These are phyloP conservation scores for Phrixothrix hirtus DNA, from an alignment of 2,888 invertebrate species.

Conservation along the genomic window DNA sequence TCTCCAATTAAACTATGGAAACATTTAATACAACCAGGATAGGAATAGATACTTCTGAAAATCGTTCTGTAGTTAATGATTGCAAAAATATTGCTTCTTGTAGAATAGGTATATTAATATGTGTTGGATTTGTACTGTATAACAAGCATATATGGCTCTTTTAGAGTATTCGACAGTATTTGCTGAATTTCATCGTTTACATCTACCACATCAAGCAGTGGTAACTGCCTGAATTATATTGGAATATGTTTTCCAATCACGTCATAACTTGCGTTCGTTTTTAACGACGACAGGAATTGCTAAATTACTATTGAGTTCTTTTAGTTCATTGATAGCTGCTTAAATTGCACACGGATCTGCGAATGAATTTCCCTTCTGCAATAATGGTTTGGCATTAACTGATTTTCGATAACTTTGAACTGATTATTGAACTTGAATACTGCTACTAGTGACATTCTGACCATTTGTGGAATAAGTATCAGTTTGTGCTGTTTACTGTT, in stretches of 20 bases:
- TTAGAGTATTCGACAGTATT: conserved; percentile 3
- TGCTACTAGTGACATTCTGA: no score
- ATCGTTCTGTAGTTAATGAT: no score
- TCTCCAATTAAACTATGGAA: no score
- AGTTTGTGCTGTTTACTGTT: no score
- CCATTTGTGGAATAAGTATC: no score
- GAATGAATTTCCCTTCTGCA: neutral
- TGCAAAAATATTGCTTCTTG: no score
- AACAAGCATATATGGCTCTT: conserved; percentile 2
- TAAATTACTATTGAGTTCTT: neutral
- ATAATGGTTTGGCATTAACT: neutral
- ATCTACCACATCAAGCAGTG: conserved; percentile 1
- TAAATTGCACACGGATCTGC: neutral
- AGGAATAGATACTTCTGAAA: no score
- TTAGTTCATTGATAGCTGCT: neutral
- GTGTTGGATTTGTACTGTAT: no score
- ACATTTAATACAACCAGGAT: no score
- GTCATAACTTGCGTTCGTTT: conserved; percentile 3
- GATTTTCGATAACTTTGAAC: no score
- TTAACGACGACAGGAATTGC: neutral
- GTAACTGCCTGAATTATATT: conserved; percentile 3
- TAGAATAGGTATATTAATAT: no score
- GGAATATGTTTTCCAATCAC: conserved; percentile 1
- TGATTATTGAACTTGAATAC: no score
- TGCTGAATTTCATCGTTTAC: conserved; percentile 1